These are phyloP conservation scores for Zeuzera pyrina DNA, from an alignment of 2,888 invertebrate genomes.

Conservation along the genomic window DNA sequence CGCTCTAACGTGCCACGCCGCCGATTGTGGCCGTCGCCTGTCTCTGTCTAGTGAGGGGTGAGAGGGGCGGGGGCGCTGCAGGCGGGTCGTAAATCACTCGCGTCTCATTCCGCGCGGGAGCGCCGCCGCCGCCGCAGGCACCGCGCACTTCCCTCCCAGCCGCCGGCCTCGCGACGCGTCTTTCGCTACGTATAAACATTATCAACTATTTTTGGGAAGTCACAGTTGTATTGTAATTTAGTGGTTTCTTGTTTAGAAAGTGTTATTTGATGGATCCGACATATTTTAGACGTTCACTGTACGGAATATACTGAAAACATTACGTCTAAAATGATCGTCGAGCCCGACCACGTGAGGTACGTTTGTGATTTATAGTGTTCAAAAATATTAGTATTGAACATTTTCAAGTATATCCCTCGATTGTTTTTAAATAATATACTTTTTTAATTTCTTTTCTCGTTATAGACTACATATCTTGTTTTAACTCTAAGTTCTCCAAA, in stretches of 20 bases:
- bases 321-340: slow-evolving; percentile 68
- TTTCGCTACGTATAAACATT: slow-evolving; percentile 69
- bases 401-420: too few relatives aligned
- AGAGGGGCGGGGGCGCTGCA: slow-evolving; percentile 68
- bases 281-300: slow-evolving; percentile 37
- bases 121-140: slow-evolving; percentile 68
- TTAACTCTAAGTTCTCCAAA: slow-evolving; percentile 3
- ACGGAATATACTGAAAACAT: slow-evolving; percentile 57
- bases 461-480: slow-evolving; percentile 11
- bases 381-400: too few relatives aligned
- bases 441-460: not conserved
- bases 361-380: slow-evolving; percentile 46
- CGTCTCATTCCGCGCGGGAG: slow-evolving; percentile 73
- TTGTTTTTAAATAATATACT: slow-evolving; percentile 28
- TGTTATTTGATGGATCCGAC: slow-evolving; percentile 61
- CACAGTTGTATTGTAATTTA: slow-evolving; percentile 39
- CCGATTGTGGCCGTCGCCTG: slow-evolving; percentile 21
- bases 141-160: slow-evolving; percentile 65
- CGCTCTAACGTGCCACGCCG: slow-evolving; percentile 29
- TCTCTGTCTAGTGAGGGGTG: slow-evolving; percentile 51
- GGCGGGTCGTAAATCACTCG: slow-evolving; percentile 74
- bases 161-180: slow-evolving; percentile 64
- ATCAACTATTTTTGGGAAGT: slow-evolving; percentile 50
- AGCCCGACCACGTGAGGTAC: slow-evolving; percentile 70
- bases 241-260: slow-evolving; percentile 44